Percentiles rank a stretch among this genome's conserved stretches.
These are phyloP conservation scores for Tryphoninae sp. DNA, from an alignment of 2,888 invertebrate species.

Conservation along the genomic window DNA sequence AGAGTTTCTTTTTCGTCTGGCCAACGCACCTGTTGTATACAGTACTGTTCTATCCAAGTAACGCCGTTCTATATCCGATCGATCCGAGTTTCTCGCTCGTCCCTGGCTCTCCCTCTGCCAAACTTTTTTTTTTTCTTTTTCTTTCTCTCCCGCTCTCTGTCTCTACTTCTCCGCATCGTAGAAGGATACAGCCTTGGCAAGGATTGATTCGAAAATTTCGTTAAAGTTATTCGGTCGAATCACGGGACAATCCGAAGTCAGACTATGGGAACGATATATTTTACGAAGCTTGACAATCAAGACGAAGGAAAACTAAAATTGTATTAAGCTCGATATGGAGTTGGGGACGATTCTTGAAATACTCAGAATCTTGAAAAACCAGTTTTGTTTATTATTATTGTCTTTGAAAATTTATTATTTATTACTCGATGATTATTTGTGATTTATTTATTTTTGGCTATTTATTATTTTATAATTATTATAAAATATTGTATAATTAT, in stretches of 20 bases:
- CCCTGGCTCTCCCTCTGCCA: not conserved
- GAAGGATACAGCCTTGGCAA: not conserved
- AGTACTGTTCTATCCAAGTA: slow-evolving; percentile 13
- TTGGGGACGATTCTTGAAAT: not conserved
- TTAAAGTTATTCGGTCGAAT: slow-evolving; percentile 40
- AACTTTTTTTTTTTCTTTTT: not conserved
- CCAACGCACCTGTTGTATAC: slow-evolving; percentile 50
- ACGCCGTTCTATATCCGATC: slow-evolving; percentile 21
- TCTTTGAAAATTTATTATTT: no score
- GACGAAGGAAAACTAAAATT: not conserved
- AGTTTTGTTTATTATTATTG: no score
- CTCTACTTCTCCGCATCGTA: not conserved
- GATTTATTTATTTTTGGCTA: no score
- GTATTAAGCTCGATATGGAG: not conserved
- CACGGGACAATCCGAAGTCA: not conserved
- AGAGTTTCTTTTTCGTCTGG: slow-evolving; percentile 57
- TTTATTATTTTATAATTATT: no score
- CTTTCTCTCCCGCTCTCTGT: not conserved
- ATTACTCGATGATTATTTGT: no score
- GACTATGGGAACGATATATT: not conserved
- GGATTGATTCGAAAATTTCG: slow-evolving; percentile 50
- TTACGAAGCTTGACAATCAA: not conserved
- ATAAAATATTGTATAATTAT: no score
- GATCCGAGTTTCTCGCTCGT: slow-evolving; percentile 15
- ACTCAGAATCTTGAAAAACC: not conserved